Evolutionary conservation across 2,797 vertebrate genomes (phyloP).

Genomic region (Coccyzus lansbergi): DNA sequence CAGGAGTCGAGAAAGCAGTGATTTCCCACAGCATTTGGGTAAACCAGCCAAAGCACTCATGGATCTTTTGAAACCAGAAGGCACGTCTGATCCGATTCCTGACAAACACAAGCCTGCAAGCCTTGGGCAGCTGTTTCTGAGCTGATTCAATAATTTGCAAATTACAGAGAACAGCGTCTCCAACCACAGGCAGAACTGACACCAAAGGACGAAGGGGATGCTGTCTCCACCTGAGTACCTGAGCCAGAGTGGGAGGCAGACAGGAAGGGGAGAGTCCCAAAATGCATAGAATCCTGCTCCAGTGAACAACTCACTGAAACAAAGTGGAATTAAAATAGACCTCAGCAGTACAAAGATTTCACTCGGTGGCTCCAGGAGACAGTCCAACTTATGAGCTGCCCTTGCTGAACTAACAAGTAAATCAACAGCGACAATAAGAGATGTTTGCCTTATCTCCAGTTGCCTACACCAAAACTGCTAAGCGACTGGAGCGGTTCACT

Average conservation of each 20-base stretch:
- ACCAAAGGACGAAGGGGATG: neutral
- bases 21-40: neutral
- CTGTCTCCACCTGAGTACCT: rapidly evolving
- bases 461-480: neutral
- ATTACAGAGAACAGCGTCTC: neutral
- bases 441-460: neutral
- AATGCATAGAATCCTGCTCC: rapidly evolving
- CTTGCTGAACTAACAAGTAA: neutral
- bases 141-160: conserved; percentile 38
- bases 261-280: neutral
- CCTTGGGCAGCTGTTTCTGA: neutral
- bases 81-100: conserved; percentile 27
- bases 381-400: neutral
- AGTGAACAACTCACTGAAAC: rapidly evolving
- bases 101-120: neutral
- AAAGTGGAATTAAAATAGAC: rapidly evolving
- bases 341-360: neutral
- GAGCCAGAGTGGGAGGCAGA: rapidly evolving
- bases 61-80: neutral
- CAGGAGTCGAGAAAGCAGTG: neutral
- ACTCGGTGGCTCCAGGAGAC: neutral
- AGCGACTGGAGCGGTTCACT: rapidly evolving
- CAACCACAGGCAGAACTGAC: rapidly evolving
- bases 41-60: neutral
- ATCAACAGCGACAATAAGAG: neutral